A percentile compares a stretch with the other conserved stretches of the same genome.
Evolutionary conservation across 2,113 vertebrate genomes (phyloP).

Genomic region (Acanthisitta chloris): DNA sequence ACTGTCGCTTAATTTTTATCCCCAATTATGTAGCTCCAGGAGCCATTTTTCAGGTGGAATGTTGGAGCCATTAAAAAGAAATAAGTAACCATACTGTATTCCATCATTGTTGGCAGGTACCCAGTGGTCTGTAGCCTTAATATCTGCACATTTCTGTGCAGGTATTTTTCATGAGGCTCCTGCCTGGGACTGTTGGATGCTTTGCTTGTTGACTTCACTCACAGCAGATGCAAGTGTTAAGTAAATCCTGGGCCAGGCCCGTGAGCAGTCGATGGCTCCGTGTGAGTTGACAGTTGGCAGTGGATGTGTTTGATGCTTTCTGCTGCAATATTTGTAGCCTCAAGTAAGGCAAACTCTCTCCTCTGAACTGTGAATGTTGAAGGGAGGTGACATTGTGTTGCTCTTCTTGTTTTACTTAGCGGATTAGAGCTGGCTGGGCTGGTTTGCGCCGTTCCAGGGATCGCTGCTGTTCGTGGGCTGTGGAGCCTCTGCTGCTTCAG

Average conservation of each 20-base stretch:
- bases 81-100: constrained; percentile 75
- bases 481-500: not conserved
- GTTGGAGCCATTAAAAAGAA: constrained; percentile 79
- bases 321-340: not conserved
- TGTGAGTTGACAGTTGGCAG: fast-evolving
- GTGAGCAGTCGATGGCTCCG: not conserved
- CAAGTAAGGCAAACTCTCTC: not conserved
- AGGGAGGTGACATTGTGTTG: not conserved
- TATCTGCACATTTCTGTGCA: constrained; percentile 50
- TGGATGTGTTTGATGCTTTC: fast-evolving
- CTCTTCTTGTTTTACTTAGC: fast-evolving
- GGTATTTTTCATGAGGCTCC: constrained; percentile 63
- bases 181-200: not conserved
- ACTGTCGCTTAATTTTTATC: constrained; percentile 79
- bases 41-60: constrained; percentile 79
- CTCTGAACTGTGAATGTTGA: fast-evolving
- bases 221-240: not conserved
- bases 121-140: constrained; percentile 71
- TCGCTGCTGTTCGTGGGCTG: not conserved
- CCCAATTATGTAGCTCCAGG: constrained; percentile 75
- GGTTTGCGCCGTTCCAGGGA: fast-evolving
- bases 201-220: not conserved
- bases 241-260: not conserved
- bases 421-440: not conserved
- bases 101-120: constrained; percentile 78